These are phyloP conservation scores for Barbus barbus DNA, from an alignment of 2,113 vertebrate genomes.

Conservation along the genomic window DNA sequence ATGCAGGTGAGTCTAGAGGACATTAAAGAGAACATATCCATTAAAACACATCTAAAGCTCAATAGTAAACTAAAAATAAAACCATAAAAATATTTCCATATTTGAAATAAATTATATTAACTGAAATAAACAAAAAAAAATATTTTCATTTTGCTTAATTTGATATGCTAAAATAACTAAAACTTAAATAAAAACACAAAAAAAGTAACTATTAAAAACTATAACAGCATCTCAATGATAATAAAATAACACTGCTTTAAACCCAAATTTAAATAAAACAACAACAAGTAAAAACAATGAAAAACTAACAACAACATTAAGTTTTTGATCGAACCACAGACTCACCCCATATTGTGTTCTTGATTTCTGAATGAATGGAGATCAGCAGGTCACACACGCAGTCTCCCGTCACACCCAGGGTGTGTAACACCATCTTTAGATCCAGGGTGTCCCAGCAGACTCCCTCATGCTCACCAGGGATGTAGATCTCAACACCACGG, in stretches of 20 bases:
- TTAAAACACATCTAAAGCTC: not conserved
- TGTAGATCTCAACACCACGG: slow-evolving; percentile 90
- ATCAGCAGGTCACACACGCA: slow-evolving; percentile 84
- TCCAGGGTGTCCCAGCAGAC: slow-evolving; percentile 79
- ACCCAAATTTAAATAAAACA: too few species aligned
- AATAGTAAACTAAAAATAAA: too few species aligned
- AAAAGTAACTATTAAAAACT: too few species aligned
- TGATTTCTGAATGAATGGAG: slow-evolving; percentile 82
- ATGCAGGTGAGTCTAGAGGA: slow-evolving; percentile 81
- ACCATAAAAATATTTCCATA: too few species aligned
- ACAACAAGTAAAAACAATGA: too few species aligned
- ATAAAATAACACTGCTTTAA: not conserved
- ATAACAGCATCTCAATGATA: not conserved
- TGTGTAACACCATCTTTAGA: slow-evolving; percentile 87
- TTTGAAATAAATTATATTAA: too few species aligned
- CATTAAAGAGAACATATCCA: not conserved
- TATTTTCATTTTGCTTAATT: too few species aligned
- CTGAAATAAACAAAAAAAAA: too few species aligned
- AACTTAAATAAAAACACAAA: not conserved
- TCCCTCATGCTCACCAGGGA: slow-evolving; percentile 84
- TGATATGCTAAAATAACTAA: too few species aligned
- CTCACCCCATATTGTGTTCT: slow-evolving; percentile 80
- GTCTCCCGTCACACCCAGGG: slow-evolving; percentile 84
- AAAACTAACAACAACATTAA: too few species aligned
- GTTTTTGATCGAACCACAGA: not conserved